phyloP scores from a whole-genome alignment of 1,140 invertebrate genomes.

The Coboldia fuscipes region DNA sequence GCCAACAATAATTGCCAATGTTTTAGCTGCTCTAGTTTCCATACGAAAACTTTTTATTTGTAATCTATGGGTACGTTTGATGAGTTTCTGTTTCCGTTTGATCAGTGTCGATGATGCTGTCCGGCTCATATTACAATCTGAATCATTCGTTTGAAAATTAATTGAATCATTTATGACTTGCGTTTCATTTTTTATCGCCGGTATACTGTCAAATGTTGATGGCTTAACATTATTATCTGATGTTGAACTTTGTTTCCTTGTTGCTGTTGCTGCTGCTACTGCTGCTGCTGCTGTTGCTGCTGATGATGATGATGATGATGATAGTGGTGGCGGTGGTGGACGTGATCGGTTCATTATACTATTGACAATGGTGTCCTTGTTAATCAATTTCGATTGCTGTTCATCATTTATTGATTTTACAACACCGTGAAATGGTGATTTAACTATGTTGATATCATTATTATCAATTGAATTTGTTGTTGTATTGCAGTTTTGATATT shows the following conservation, averaged over 20 bases:
- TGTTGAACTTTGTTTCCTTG: constrained; percentile 1
- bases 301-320: no score
- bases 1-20: constrained; percentile 68
- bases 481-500: no score
- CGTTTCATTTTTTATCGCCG: constrained; percentile 2
- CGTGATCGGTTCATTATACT: no score
- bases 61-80: constrained; percentile 32
- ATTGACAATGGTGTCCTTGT: no score
- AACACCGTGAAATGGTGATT: no score
- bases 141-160: constrained; percentile 14
- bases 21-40: constrained; percentile 70
- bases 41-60: constrained; percentile 39
- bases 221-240: constrained; percentile 6
- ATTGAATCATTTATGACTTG: constrained; percentile 7
- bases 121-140: constrained; percentile 11
- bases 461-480: no score
- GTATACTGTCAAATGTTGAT: neutral
- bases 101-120: constrained; percentile 26
- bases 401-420: no score
- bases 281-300: no score
- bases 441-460: no score
- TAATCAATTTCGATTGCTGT: no score
- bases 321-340: no score
- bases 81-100: constrained; percentile 40
- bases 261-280: constrained; percentile 13